Evolutionary conservation across 2,888 invertebrate genomes (phyloP), one percentile per base, ranked within the genome.

Genomic region (Luperina nickerlii): DNA sequence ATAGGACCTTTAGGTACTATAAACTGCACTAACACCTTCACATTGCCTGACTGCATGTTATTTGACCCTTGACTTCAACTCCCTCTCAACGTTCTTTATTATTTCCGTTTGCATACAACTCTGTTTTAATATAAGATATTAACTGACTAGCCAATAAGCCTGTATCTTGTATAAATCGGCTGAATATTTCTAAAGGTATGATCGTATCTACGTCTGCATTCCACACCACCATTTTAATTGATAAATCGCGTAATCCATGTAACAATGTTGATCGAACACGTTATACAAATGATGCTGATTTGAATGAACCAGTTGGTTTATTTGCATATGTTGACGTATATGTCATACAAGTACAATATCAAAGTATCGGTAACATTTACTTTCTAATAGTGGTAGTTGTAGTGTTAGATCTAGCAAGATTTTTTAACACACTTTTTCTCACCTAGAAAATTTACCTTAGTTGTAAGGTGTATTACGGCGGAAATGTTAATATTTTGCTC

Each of bases 381-480:
- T 90, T 90, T 90, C 88, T 86, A 88, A 84, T 84, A 79, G 78
- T 80, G 79, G 76, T 75, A 79, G 78, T 79, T 77, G 76, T 75
- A 82, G 81, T 87, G 83, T 78, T 81, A 82, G 72, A 85, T 81
- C 74, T 79, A 86, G 69, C 87, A 79, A 72, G 81, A 87, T 75
- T 90, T 73, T 87, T 78, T 87, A 90, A 82, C 88, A 90, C 76
- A 89, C 89, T 91, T 89, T 87, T 88, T 85, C 84, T 86, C 77
- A 79, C 84, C 78, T 87, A 90, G 84, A 90, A 90, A 90, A 87
- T 78, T 83, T 82, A 77, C 66, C 74, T 54, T 62, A 76, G 38
- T 71, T 45, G 27, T 74, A 70, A 62, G 7, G 83, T 62, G 60
- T 82, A 51, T 72, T 76, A 71, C 69, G 62, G 76, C 87, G 90